These are phyloP conservation scores for Rhinella marina DNA, from an alignment of 2,797 vertebrate genomes.

Conservation along the genomic window DNA sequence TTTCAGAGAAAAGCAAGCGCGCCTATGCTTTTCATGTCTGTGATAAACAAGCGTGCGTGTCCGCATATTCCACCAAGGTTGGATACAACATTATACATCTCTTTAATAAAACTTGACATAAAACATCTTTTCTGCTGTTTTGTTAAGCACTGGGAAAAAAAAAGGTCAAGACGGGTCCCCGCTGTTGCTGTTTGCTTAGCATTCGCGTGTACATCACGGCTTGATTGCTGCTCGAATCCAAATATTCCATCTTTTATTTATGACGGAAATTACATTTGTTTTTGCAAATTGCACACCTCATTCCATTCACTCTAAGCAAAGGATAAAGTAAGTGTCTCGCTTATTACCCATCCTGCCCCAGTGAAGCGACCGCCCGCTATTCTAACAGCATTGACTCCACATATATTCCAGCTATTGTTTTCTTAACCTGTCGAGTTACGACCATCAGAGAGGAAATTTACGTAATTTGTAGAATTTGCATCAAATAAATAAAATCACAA, in stretches of 20 bases:
- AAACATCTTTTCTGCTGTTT: slow-evolving; percentile 12
- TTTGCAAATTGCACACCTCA: slow-evolving; percentile 8
- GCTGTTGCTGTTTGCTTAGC: slow-evolving; percentile 41
- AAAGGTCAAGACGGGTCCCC: slow-evolving; percentile 10
- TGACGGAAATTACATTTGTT: slow-evolving; percentile 28
- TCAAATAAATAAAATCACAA: too few relatives aligned
- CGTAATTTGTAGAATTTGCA: neutral
- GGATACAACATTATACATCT: slow-evolving; percentile 1
- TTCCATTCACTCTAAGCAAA: neutral
- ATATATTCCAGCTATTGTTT: neutral
- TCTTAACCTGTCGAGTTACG: neutral
- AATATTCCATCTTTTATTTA: slow-evolving; percentile 54
- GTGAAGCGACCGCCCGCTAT: neutral
- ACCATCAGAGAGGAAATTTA: neutral
- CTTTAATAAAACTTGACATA: slow-evolving; percentile 27
- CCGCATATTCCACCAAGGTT: neutral
- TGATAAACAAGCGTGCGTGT: neutral
- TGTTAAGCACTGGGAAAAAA: slow-evolving; percentile 12
- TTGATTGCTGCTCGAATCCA: slow-evolving; percentile 52
- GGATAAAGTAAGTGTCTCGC: neutral
- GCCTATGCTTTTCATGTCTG: neutral
- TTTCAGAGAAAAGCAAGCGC: neutral
- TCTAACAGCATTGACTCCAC: neutral
- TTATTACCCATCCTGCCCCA: neutral
- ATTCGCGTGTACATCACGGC: slow-evolving; percentile 32